Conservation (phyloP, 2,113 vertebrate species). For the Propithecus coquereli region DNA sequence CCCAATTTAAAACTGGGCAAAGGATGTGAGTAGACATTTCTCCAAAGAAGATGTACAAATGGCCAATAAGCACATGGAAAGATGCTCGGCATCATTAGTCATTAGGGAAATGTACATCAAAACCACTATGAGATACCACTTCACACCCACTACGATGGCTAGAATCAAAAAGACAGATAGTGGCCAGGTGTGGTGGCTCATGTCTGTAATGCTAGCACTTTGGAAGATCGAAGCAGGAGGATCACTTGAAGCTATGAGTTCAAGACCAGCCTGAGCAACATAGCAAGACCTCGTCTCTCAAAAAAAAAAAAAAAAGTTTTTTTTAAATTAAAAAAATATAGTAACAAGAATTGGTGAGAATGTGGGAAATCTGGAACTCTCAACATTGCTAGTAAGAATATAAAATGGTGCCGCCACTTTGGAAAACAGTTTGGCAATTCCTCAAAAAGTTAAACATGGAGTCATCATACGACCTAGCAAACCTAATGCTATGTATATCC, state of each 20-base stretch:
- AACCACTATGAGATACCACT: not conserved
- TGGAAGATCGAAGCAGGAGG: no score
- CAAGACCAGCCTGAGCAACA: no score
- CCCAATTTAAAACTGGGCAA: not conserved
- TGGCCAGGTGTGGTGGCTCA: no score
- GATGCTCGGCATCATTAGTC: not conserved
- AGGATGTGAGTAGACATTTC: not conserved
- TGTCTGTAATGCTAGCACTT: no score
- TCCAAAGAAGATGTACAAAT: not conserved
- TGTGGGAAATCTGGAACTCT: not conserved
- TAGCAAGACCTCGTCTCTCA: no score
- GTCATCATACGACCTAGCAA: not conserved
- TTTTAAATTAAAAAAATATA: not conserved
- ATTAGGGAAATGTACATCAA: not conserved
- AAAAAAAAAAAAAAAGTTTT: no score
- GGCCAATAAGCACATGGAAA: not conserved
- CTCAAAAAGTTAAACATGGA: not conserved
- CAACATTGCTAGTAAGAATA: not conserved
- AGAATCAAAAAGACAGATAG: not conserved
- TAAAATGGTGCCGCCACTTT: not conserved
- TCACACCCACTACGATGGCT: not conserved
- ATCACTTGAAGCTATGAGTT: no score
- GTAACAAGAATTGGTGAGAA: not conserved
- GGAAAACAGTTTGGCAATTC: not conserved
- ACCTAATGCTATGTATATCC: not conserved